Evolutionary conservation across 2,797 vertebrate species (phyloP).

Genomic region (Tapera naevia): DNA sequence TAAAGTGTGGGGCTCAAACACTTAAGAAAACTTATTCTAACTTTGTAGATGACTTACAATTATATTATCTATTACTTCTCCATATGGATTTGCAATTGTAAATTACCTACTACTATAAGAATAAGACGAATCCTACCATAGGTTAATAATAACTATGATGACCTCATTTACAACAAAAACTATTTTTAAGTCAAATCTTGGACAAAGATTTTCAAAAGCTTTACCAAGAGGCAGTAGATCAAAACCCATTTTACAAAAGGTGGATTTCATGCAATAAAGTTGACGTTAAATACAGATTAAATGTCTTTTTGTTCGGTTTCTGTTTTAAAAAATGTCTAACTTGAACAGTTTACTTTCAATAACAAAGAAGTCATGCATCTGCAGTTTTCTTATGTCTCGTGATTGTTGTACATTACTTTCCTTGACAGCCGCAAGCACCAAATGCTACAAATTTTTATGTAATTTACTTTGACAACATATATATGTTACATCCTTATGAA

Average conservation of each 20-base stretch:
- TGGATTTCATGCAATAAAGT: neutral
- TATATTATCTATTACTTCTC: neutral
- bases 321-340: neutral
- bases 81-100: neutral
- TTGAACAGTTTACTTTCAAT: slow-evolving; percentile 31
- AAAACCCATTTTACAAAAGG: neutral
- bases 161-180: neutral
- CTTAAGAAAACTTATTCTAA: neutral
- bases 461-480: slow-evolving; percentile 47
- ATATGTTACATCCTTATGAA: neutral
- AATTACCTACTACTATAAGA: neutral
- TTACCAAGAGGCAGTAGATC: neutral
- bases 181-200: neutral
- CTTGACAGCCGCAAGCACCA: slow-evolving; percentile 38
- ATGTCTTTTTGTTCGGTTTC: neutral
- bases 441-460: neutral
- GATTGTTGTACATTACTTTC: slow-evolving; percentile 29
- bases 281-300: neutral
- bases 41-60: neutral
- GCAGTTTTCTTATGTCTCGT: slow-evolving; percentile 45
- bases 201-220: neutral
- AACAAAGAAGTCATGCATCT: neutral
- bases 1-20: neutral
- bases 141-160: neutral
- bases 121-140: neutral